Percentiles rank a stretch among this genome's conserved stretches.
These are phyloP conservation scores for Byasa hedistus DNA, from an alignment of 2,888 invertebrate species.

Conservation along the genomic window DNA sequence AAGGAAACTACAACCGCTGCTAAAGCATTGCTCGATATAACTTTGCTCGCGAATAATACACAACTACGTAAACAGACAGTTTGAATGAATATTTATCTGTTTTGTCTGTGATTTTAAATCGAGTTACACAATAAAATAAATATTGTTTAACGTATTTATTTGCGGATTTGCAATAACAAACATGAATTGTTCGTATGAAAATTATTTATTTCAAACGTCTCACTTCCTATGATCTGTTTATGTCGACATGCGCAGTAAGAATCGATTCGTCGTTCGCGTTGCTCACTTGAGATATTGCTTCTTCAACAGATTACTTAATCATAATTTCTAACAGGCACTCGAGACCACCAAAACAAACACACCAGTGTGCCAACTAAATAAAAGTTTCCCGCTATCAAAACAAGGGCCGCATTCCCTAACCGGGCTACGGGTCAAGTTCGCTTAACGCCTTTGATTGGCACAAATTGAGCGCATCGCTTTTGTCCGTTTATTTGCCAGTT, in stretches of 20 bases:
- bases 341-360: constrained; percentile 11
- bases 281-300: too few species aligned
- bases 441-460: constrained; percentile 56
- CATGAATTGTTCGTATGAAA: too few species aligned
- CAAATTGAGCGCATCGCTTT: constrained; percentile 56
- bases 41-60: neutral
- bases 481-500: constrained; percentile 36
- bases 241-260: too few species aligned
- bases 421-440: constrained; percentile 53
- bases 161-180: too few species aligned
- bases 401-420: constrained; percentile 35
- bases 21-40: neutral
- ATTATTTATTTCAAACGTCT: too few species aligned
- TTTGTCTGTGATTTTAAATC: too few species aligned
- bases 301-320: constrained; percentile 17
- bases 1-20: neutral
- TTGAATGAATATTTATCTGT: too few species aligned
- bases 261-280: too few species aligned
- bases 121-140: too few species aligned
- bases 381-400: constrained; percentile 36
- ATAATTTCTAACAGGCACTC: constrained; percentile 1
- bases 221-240: too few species aligned
- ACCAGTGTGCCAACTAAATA: constrained; percentile 24
- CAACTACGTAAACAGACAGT: too few species aligned
- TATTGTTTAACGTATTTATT: too few species aligned